A percentile compares a stretch with the other conserved stretches of the same genome.
Conservation (phyloP, 2,113 vertebrate genomes). For the Mesitornis unicolor region DNA sequence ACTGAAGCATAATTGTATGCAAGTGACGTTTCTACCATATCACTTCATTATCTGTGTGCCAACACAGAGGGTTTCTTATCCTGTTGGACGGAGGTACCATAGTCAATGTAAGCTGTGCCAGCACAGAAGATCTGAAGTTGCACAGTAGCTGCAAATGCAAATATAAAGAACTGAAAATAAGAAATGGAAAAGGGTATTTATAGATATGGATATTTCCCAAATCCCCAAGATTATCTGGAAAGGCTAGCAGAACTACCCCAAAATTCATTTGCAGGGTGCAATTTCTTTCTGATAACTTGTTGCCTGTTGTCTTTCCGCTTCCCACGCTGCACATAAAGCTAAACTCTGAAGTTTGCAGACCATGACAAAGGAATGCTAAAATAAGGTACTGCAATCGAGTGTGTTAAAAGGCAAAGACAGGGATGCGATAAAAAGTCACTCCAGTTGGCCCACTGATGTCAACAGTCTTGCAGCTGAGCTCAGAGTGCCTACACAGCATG, state of each 20-base stretch:
- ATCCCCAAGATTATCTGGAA: background rate
- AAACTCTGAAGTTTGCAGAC: background rate
- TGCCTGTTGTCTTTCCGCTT: background rate
- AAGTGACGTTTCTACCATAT: background rate
- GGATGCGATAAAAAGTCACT: background rate
- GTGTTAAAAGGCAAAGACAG: background rate
- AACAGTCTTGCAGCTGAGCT: background rate
- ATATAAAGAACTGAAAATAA: background rate
- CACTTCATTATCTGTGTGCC: background rate
- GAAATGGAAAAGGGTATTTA: background rate
- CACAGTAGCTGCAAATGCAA: background rate
- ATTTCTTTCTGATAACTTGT: background rate
- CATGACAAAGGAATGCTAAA: background rate
- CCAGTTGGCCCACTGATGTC: background rate
- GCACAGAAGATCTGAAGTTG: background rate
- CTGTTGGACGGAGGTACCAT: background rate
- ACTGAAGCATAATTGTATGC: background rate
- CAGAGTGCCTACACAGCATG: background rate
- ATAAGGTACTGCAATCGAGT: background rate
- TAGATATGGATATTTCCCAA: background rate
- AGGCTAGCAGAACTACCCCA: background rate
- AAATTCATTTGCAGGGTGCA: background rate
- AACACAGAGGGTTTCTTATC: background rate
- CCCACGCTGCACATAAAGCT: background rate
- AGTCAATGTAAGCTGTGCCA: background rate